A percentile compares a stretch with the other conserved stretches of the same genome.
phyloP scores from a whole-genome alignment of 2,888 invertebrate species.

The Scelioninae gen. 2 region DNA sequence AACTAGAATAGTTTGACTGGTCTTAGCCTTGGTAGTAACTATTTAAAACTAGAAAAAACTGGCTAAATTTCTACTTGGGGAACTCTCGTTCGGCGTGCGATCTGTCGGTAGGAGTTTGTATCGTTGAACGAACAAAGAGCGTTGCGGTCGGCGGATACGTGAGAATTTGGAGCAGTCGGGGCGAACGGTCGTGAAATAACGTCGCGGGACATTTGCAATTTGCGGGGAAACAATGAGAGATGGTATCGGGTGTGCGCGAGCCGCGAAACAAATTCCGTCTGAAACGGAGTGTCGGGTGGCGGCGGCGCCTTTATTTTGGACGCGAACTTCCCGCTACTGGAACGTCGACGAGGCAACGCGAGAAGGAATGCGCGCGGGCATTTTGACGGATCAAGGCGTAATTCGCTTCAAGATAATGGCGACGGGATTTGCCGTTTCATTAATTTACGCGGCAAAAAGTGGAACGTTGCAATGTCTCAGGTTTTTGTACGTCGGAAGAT shows the following conservation, averaged over 20 bases:
- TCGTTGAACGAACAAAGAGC: slow-evolving; percentile 50
- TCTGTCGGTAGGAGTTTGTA: slow-evolving; percentile 57
- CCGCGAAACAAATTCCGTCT: slow-evolving; percentile 22
- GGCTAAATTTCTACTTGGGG: no score
- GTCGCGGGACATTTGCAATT: slow-evolving; percentile 52
- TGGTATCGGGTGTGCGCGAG: slow-evolving; percentile 45
- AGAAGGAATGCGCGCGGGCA: no score
- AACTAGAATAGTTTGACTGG: no score
- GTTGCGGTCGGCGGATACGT: slow-evolving; percentile 47
- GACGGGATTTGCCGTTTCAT: no score
- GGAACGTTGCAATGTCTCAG: no score
- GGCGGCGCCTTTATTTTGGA: slow-evolving; percentile 23
- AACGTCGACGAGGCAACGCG: slow-evolving; percentile 11
- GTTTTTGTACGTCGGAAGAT: no score
- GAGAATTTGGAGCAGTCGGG: slow-evolving; percentile 54
- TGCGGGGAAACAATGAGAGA: slow-evolving; percentile 54
- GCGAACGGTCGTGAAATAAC: slow-evolving; percentile 46
- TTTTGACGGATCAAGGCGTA: no score
- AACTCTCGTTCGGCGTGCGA: slow-evolving; percentile 31
- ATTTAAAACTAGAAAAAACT: no score
- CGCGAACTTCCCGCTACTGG: slow-evolving; percentile 2
- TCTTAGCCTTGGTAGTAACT: no score
- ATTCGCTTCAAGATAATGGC: no score
- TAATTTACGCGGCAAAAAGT: no score
- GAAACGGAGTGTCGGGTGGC: slow-evolving; percentile 43